Evolutionary conservation across 2,113 vertebrate genomes (phyloP), one percentile per base, ranked within the genome.

Genomic region (Percopsis transmontana): DNA sequence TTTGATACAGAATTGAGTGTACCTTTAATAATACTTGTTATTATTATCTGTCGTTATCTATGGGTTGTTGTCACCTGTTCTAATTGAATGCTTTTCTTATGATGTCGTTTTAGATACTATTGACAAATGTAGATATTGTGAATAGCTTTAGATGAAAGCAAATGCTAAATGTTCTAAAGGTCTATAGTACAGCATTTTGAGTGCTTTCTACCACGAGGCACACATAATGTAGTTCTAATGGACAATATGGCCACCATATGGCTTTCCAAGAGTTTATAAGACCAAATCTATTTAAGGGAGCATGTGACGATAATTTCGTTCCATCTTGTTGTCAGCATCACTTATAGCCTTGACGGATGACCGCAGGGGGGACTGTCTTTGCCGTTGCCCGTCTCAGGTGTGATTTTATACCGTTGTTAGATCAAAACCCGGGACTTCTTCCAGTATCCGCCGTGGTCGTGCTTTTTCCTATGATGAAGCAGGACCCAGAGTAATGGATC

Each of bases 401-500:
- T 77, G 78, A 82, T 62, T 62, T 51, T 67, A 64, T 74, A 79
- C 56, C 74, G 67, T 84, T 76, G 62, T 66, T 20, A 74, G 58
- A 56, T 73, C 73, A 60, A 58, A 56, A 2, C 68, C 27, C 52
- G 74, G 80, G 78, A 74, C 59, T 64, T 14, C 38, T 16, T 21
- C 62, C n/a, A 77, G 59, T 71, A 80, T 64, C 47, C 19, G 33
- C 48, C 83, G 85, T 85, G 80, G 87, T 85, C 58, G 70, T 55
- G 64, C 64, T 73, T 82, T 88, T 84, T 83, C 84, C 83, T 76
- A 82, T 76, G 83, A 83, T 59, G 62, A 85, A 79, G 78, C 67
- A 75, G 21, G 71, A 45, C 74, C 80, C 47, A 62, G 71, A 87
- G 87, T 79, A 87, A 83, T 86, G 86, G 82, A 81, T 85, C 83